These are phyloP conservation scores for Ceyx cyanopectus DNA, from an alignment of 2,113 vertebrate genomes.

Conservation along the genomic window DNA sequence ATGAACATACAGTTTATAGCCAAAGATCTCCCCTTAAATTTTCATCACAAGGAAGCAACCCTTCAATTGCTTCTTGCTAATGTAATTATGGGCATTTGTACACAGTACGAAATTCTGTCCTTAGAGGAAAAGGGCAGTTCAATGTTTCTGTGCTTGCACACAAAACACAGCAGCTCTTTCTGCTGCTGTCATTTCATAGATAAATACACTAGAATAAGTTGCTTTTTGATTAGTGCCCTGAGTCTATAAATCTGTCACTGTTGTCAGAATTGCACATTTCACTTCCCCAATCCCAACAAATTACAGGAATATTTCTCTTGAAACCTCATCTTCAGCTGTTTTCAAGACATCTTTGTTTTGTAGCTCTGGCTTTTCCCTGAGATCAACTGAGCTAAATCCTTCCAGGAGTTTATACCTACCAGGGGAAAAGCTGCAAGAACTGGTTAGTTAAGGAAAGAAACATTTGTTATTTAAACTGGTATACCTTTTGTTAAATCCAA, in stretches of 20 bases:
- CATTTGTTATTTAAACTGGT: not conserved
- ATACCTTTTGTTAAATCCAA: not conserved
- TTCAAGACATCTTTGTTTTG: not conserved
- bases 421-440: not conserved
- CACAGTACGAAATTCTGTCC: not conserved
- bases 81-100: not conserved
- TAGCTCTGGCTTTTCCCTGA: not conserved
- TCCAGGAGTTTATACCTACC: not conserved
- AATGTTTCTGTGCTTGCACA: rapidly evolving
- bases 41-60: not conserved
- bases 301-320: not conserved
- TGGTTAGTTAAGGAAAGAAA: not conserved
- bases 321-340: not conserved
- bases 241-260: not conserved
- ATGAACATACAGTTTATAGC: not conserved
- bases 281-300: not conserved
- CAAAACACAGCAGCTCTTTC: not conserved
- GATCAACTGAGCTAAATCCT: not conserved
- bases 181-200: not conserved
- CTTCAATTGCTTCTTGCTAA: not conserved
- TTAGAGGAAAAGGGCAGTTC: not conserved
- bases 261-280: not conserved
- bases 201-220: not conserved
- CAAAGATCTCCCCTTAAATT: not conserved
- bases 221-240: not conserved